A percentile compares a stretch with the other conserved stretches of the same genome.
These are phyloP conservation scores for Premnoplex brunnescens DNA, from an alignment of 2,797 vertebrate species.

Conservation along the genomic window DNA sequence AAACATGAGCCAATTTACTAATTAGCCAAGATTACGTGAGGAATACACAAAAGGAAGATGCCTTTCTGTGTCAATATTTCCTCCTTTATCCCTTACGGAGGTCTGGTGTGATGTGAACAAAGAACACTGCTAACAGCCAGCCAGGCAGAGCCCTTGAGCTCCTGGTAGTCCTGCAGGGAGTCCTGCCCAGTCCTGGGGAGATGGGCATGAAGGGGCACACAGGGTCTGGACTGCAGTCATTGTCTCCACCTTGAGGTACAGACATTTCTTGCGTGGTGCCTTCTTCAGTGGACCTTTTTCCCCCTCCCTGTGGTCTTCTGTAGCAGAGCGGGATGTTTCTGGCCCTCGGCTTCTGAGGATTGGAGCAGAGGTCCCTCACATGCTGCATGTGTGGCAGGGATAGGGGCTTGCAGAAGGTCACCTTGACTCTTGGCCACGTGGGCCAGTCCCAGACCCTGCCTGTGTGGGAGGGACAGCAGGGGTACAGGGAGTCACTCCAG, in stretches of 20 bases:
- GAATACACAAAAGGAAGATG: conserved; percentile 35
- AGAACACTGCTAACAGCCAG: background rate
- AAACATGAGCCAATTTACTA: conserved; percentile 52
- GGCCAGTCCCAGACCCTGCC: background rate
- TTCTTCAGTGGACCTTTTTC: background rate
- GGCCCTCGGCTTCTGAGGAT: background rate
- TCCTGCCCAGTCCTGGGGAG: rapidly evolving
- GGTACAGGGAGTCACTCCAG: background rate
- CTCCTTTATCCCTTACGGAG: background rate
- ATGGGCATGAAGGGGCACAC: background rate
- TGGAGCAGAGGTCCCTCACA: rapidly evolving
- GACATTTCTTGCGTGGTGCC: background rate
- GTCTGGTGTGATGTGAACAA: background rate
- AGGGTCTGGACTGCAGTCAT: background rate
- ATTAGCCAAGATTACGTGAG: conserved; percentile 44
- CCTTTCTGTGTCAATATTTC: conserved; percentile 26
- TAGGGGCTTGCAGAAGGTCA: background rate
- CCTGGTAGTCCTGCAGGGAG: background rate
- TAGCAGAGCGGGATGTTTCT: background rate
- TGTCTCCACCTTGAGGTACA: rapidly evolving
- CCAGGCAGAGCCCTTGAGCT: background rate
- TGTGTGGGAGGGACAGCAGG: background rate
- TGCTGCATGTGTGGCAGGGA: background rate
- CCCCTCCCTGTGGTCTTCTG: background rate
- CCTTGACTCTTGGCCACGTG: background rate